These are phyloP conservation scores for Anthopleura xanthogrammica DNA, from an alignment of 92 coral and sea anemone genomes.

Conservation along the genomic window DNA sequence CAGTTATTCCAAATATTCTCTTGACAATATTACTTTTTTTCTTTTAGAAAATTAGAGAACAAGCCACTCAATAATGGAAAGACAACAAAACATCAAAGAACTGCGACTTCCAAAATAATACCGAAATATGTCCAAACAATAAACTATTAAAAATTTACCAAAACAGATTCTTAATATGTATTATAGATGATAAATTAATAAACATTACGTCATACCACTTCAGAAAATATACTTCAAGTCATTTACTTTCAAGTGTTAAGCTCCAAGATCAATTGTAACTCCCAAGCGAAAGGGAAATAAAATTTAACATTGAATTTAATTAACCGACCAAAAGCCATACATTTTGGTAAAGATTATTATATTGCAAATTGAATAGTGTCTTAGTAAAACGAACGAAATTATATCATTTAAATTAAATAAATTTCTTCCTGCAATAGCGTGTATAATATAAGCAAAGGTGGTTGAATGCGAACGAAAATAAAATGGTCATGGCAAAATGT, in stretches of 20 bases:
- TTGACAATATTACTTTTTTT: not conserved
- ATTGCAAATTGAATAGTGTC: not conserved
- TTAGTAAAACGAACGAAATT: not conserved
- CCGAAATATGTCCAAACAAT: not conserved
- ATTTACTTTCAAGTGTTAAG: not conserved
- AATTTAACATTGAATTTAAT: not conserved
- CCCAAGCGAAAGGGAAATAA: not conserved
- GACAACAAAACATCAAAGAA: constrained; percentile 4
- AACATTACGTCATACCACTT: not conserved
- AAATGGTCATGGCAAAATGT: too few relatives aligned
- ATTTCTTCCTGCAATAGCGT: too few relatives aligned
- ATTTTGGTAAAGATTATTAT: not conserved
- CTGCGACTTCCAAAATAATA: not conserved
- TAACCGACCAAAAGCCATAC: not conserved
- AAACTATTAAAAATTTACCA: not conserved
- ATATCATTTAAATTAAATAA: too few relatives aligned
- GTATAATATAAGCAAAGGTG: too few relatives aligned
- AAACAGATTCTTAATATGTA: not conserved
- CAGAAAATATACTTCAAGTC: not conserved
- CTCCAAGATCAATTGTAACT: not conserved
- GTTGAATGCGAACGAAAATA: too few relatives aligned
- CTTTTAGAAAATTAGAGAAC: not conserved
- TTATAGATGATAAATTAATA: not conserved
- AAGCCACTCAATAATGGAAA: not conserved
- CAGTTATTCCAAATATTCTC: not conserved